Evolutionary conservation across 2,888 invertebrate genomes (phyloP).

Genomic region (Masnerella sp.): DNA sequence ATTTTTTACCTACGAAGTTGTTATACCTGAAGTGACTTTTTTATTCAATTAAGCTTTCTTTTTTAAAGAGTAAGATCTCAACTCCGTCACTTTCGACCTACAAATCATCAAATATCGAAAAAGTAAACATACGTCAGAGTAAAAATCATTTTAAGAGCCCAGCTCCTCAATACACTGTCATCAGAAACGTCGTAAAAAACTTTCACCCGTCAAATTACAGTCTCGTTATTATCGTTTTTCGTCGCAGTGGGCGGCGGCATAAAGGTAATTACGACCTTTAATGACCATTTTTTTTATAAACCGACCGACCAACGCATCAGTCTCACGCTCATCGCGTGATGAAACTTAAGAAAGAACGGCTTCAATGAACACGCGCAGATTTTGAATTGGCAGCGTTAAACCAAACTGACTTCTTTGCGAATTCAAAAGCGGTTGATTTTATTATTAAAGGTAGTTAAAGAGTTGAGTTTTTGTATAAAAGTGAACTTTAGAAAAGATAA

Average conservation of each 20-base stretch:
- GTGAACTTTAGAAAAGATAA: too few species aligned
- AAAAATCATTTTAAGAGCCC: not conserved
- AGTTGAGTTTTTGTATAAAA: too few species aligned
- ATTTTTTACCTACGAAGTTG: too few species aligned
- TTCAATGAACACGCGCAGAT: constrained; percentile 18
- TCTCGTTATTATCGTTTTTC: constrained; percentile 40
- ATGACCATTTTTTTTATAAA: constrained; percentile 42
- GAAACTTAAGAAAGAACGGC: constrained; percentile 26
- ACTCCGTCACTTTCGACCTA: too few species aligned
- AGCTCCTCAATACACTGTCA: constrained; percentile 18
- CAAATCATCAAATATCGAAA: too few species aligned
- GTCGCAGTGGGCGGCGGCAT: constrained; percentile 41
- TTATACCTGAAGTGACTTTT: too few species aligned
- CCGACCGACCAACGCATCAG: constrained; percentile 39
- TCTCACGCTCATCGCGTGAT: constrained; percentile 42
- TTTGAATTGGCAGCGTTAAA: too few species aligned
- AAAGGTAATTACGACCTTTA: constrained; percentile 45
- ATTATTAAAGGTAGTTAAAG: too few species aligned
- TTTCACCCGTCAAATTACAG: constrained; percentile 39
- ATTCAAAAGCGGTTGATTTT: too few species aligned
- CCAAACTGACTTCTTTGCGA: too few species aligned
- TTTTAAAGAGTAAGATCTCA: too few species aligned
- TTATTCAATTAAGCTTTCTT: too few species aligned
- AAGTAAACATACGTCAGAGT: not conserved
- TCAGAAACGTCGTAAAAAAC: constrained; percentile 37